Evolutionary conservation across 2,888 invertebrate genomes (phyloP).

Genomic region (Phalangium opilio): DNA sequence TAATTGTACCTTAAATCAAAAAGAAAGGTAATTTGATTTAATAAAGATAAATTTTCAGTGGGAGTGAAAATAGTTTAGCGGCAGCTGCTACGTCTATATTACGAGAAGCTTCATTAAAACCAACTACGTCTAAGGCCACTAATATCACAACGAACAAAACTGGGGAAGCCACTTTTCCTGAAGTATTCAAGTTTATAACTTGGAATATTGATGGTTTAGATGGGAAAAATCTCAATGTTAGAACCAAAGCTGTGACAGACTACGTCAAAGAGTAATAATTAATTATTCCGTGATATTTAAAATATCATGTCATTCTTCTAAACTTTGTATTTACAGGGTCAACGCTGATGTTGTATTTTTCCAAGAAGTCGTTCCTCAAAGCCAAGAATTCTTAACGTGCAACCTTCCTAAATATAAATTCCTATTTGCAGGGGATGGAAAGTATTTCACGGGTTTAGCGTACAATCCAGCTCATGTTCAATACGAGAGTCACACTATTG

Average conservation of each 20-base stretch:
- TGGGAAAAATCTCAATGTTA: conserved; percentile 33
- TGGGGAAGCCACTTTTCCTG: not conserved
- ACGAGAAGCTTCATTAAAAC: conserved; percentile 8
- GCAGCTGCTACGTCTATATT: conserved; percentile 16
- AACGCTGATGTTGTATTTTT: conserved; percentile 41
- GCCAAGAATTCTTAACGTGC: conserved; percentile 32
- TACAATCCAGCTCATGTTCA: conserved; percentile 31
- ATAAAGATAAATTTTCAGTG: conserved; percentile 7
- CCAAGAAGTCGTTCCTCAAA: conserved; percentile 40
- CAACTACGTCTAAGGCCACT: not conserved
- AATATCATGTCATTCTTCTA: too few relatives aligned
- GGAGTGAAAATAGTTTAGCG: conserved; percentile 8
- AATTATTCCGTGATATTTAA: too few relatives aligned
- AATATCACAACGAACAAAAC: not conserved
- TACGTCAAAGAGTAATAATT: conserved; percentile 29
- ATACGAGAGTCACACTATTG: conserved; percentile 32
- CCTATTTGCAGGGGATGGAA: conserved; percentile 25
- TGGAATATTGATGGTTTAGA: conserved; percentile 47
- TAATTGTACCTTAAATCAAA: too few relatives aligned
- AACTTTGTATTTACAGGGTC: conserved; percentile 32
- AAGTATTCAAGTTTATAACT: conserved; percentile 34
- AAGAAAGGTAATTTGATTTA: not conserved
- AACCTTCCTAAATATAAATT: conserved; percentile 33
- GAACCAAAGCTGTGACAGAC: conserved; percentile 38
- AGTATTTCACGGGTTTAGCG: conserved; percentile 36